These are phyloP conservation scores for Dryococelus australis DNA, from an alignment of 2,888 invertebrate genomes.

Conservation along the genomic window DNA sequence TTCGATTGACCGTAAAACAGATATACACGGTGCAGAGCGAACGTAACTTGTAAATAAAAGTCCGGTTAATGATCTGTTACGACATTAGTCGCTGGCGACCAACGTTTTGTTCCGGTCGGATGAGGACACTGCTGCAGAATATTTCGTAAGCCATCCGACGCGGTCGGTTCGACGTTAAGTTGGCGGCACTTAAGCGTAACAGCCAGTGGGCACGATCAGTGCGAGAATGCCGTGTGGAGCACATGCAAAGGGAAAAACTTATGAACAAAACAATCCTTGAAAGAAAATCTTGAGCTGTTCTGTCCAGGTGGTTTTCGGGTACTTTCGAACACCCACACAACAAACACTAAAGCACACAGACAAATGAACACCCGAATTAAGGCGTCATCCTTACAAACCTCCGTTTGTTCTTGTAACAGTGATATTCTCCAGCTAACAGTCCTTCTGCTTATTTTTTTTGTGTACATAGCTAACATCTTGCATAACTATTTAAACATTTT, in stretches of 20 bases:
- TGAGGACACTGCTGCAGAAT: not conserved
- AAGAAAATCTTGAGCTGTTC: not conserved
- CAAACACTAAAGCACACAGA: not conserved
- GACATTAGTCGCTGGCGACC: not conserved
- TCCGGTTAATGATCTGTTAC: not conserved
- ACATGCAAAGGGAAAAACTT: not conserved
- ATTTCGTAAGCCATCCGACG: not conserved
- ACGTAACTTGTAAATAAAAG: not conserved
- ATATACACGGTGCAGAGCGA: too few relatives aligned
- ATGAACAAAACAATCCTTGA: too few relatives aligned
- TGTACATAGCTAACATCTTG: not conserved
- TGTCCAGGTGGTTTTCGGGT: slow-evolving; percentile 11
- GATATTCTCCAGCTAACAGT: not conserved
- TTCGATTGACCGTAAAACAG: too few relatives aligned
- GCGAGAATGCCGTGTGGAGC: not conserved
- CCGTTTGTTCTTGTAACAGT: not conserved
- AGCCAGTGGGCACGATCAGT: not conserved
- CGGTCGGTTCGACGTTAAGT: not conserved
- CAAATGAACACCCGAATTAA: not conserved
- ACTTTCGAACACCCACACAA: not conserved
- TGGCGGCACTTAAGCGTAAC: not conserved
- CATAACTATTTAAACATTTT: too few relatives aligned
- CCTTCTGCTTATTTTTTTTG: not conserved
- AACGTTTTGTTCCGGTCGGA: not conserved
- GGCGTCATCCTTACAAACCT: not conserved